Evolutionary conservation across 2,888 invertebrate genomes (phyloP).

Genomic region (Pyrrhia umbra): DNA sequence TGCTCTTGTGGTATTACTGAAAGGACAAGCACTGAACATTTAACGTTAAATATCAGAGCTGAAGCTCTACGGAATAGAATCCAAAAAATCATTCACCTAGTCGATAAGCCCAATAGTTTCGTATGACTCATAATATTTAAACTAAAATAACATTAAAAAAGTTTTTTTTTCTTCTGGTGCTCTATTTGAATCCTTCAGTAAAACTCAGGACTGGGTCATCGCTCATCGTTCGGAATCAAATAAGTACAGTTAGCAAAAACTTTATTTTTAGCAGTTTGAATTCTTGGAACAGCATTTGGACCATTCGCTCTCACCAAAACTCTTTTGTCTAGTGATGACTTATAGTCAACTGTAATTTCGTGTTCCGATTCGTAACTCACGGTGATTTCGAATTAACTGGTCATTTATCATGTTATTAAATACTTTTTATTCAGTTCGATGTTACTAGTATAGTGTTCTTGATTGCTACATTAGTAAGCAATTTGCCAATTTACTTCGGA

Average conservation of each 20-base stretch:
- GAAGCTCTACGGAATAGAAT: constrained; percentile 8
- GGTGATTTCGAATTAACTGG: constrained; percentile 67
- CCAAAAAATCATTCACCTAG: neutral
- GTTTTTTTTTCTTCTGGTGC: constrained; percentile 28
- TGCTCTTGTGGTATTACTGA: constrained; percentile 33
- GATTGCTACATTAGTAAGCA: constrained; percentile 28
- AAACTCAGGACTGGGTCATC: constrained; percentile 64
- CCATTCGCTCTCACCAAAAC: constrained; percentile 74
- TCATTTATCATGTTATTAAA: constrained; percentile 69
- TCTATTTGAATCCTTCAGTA: constrained; percentile 55
- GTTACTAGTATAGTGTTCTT: constrained; percentile 8
- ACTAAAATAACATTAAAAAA: constrained; percentile 12
- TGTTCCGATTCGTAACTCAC: constrained; percentile 71
- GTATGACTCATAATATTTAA: constrained; percentile 2
- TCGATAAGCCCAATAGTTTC: neutral
- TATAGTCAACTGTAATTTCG: constrained; percentile 77
- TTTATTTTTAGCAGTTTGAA: constrained; percentile 68
- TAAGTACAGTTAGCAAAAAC: constrained; percentile 64
- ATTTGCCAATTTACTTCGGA: constrained; percentile 30
- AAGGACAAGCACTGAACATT: constrained; percentile 24
- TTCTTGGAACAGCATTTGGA: constrained; percentile 72
- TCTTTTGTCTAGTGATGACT: constrained; percentile 77
- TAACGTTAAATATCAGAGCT: constrained; percentile 8
- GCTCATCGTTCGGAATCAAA: constrained; percentile 61
- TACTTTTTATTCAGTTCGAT: constrained; percentile 16